These are phyloP conservation scores for Zosterops pallidus DNA, from an alignment of 2,113 vertebrate genomes.

Conservation along the genomic window DNA sequence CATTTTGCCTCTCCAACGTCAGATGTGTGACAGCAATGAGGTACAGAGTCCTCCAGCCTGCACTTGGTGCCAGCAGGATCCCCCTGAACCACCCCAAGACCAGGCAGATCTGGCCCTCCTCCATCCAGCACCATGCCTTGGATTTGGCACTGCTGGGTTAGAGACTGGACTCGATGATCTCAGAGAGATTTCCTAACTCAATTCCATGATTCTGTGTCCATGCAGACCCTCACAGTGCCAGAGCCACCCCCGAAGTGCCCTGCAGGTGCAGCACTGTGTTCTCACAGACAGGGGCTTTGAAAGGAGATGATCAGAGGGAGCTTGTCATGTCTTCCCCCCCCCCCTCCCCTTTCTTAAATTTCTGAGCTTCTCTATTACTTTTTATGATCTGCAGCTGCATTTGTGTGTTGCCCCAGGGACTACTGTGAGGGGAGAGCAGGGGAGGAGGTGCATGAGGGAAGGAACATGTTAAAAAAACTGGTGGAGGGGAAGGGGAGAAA, in stretches of 20 bases:
- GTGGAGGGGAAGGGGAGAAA: neutral
- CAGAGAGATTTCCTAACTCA: neutral
- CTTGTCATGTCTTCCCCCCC: neutral
- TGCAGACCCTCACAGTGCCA: rapidly evolving
- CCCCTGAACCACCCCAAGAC: neutral
- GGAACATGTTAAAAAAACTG: neutral
- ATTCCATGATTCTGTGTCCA: neutral
- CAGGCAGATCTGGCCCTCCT: neutral
- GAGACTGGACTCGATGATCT: rapidly evolving
- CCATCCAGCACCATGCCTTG: neutral
- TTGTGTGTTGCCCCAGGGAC: constrained; percentile 20
- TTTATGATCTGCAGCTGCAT: constrained; percentile 28
- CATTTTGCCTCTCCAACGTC: rapidly evolving
- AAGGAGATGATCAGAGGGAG: constrained; percentile 26
- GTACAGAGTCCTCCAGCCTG: neutral
- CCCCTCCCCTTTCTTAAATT: constrained; percentile 1
- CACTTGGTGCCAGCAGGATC: rapidly evolving
- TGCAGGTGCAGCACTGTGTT: neutral
- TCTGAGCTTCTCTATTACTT: constrained; percentile 61
- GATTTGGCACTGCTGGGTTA: neutral
- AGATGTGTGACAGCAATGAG: rapidly evolving
- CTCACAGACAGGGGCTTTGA: neutral
- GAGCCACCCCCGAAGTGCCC: neutral
- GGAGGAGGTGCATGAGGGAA: neutral
- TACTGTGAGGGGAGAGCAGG: neutral